These are phyloP conservation scores for Halcyon badia DNA, from an alignment of 2,797 vertebrate species.

Conservation along the genomic window DNA sequence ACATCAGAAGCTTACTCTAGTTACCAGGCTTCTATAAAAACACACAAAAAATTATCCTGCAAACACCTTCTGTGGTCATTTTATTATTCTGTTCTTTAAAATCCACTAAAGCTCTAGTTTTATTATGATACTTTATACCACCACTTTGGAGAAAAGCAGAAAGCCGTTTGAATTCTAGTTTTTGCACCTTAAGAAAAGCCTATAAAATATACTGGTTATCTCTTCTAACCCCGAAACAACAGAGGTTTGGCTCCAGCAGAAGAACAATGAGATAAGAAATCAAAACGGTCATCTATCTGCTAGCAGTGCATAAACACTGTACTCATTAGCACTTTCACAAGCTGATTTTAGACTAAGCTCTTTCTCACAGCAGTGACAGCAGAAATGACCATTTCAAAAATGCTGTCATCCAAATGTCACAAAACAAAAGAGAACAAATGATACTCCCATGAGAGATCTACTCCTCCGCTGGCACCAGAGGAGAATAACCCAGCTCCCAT, in stretches of 20 bases:
- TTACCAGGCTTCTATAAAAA: neutral
- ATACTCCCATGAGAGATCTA: neutral
- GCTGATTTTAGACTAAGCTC: conserved; percentile 34
- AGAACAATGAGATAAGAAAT: conserved; percentile 42
- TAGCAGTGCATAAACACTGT: conserved; percentile 1
- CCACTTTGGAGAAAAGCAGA: neutral
- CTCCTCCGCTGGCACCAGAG: neutral
- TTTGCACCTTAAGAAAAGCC: neutral
- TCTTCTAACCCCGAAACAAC: neutral
- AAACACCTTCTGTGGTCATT: neutral
- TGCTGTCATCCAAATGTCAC: conserved; percentile 27
- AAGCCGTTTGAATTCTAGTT: neutral
- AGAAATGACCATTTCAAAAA: conserved; percentile 40
- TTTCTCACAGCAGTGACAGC: neutral
- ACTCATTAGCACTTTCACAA: conserved; percentile 31
- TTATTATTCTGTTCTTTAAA: neutral
- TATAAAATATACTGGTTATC: neutral
- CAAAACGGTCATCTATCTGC: neutral
- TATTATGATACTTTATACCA: neutral
- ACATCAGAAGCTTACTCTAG: neutral
- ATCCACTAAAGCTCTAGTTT: neutral
- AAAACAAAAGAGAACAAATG: conserved; percentile 17
- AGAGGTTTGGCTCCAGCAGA: neutral
- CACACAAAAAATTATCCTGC: neutral
- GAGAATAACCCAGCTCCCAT: neutral